Evolutionary conservation across 2,888 invertebrate genomes (phyloP).

Genomic region (Tenthredo mesomela): DNA sequence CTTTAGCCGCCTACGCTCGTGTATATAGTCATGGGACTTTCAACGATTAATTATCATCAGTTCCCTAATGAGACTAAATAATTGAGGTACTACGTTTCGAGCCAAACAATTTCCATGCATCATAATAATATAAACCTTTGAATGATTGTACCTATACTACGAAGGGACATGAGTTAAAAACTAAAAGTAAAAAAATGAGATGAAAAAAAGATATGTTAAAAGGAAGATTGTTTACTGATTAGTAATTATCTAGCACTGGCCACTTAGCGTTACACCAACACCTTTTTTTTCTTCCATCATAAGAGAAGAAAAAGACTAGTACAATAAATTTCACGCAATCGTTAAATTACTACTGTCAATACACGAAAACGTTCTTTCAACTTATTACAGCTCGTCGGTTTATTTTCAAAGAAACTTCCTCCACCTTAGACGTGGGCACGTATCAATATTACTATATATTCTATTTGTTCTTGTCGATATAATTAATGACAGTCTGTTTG

Average conservation of each 20-base stretch:
- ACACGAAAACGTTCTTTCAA: neutral
- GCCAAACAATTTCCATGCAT: slow-evolving; percentile 21
- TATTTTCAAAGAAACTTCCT: neutral
- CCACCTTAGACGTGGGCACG: neutral
- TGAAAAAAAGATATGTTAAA: neutral
- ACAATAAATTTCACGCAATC: slow-evolving; percentile 36
- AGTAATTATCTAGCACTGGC: slow-evolving; percentile 34
- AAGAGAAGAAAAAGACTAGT: neutral
- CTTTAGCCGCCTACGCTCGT: slow-evolving; percentile 34
- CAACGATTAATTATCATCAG: slow-evolving; percentile 51
- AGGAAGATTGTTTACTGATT: slow-evolving; percentile 45
- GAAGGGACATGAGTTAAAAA: neutral
- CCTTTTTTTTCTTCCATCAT: neutral
- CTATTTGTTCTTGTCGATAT: neutral
- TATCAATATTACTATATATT: neutral
- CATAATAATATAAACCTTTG: slow-evolving; percentile 16
- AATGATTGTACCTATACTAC: slow-evolving; percentile 20
- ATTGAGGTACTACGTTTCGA: slow-evolving; percentile 32
- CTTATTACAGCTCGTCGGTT: neutral
- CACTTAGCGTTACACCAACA: slow-evolving; percentile 49
- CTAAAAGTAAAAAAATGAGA: neutral
- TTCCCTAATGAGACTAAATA: slow-evolving; percentile 53
- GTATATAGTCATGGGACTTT: slow-evolving; percentile 45
- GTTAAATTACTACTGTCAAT: slow-evolving; percentile 32
- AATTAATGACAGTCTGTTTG: neutral